Base-by-base conservation (phyloP, 2,797 vertebrate species). In the Clarias laeviceps region DNA sequence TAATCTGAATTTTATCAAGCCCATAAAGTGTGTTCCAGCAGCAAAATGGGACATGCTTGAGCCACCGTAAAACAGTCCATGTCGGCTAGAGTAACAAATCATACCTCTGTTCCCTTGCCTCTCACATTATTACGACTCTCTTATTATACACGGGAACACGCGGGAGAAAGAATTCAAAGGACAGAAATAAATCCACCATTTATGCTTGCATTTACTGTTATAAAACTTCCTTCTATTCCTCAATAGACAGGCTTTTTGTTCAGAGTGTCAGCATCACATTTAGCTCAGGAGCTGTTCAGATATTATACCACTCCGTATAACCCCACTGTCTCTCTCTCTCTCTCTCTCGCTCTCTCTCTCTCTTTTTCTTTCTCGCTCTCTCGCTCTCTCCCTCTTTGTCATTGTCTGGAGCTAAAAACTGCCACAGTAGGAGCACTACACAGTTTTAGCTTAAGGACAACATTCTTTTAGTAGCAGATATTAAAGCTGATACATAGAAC, bases 1-100 rank as follows among this genome's bases (percentile, higher is more conserved):
- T 93, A 91, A 91, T 88, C 72, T 73, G 84, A 66, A 84, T 90
- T 94, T 94, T 92, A 94, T 93, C 92, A 93, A 92, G 90, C 90
- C 90, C 88, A 91, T 93, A 93, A 93, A 94, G 92, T 88, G 62
- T 87, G 82, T 61, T 88, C 92, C 88, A 90, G 91, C 91, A 93
- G 93, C 91, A 94, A 94, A 87, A 92, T 87, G 89, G 90, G 92
- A 90, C 91, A 85, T 79, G 87, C 90, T 91, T 65, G 78, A 92
- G 90, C 91, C 92, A 91, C 90, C 84, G 86, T 80, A 90, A 57
- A 88, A 91, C 87, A 91, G 87, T 73, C 84, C 65, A 69, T 61
- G 12, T 76, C 57, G 84, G 61, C 54, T 77, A 6, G 59, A 61
- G 86, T 50, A 84, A 88, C 78, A 86, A 87, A 88, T 90, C 89